A percentile compares a stretch with the other conserved stretches of the same genome.
Evolutionary conservation across 2,797 vertebrate genomes (phyloP).

Genomic region (Simalia tracyae): DNA sequence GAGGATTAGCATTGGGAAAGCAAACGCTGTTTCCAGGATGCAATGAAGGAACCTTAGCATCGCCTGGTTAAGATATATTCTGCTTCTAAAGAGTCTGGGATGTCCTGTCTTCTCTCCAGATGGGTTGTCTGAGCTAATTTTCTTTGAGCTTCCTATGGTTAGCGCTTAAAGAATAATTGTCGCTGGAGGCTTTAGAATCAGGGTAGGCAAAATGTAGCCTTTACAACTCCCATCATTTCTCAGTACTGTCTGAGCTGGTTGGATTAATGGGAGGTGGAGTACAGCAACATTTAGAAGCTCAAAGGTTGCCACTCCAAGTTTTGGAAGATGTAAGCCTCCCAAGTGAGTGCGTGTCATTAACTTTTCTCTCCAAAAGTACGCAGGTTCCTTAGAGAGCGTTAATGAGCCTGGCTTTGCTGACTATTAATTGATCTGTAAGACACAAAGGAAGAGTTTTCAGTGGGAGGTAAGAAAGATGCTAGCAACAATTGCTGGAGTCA

Average conservation of each 20-base stretch:
- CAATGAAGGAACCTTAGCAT: not conserved
- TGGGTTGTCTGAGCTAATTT: not conserved
- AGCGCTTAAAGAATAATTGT: not conserved
- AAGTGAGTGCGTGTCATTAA: not conserved
- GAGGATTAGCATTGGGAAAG: not conserved
- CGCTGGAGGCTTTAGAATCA: not conserved
- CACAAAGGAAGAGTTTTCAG: not conserved
- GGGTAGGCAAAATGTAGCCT: not conserved
- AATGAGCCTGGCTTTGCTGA: not conserved
- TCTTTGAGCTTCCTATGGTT: conserved; percentile 7
- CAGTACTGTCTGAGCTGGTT: not conserved
- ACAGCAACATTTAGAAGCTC: not conserved
- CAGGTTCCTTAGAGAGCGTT: not conserved
- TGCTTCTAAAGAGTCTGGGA: not conserved
- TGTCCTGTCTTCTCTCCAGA: not conserved
- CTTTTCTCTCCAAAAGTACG: not conserved
- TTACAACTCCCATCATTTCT: not conserved
- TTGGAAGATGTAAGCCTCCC: not conserved
- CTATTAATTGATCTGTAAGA: not conserved
- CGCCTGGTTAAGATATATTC: not conserved
- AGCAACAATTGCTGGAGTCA: not conserved
- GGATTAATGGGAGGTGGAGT: not conserved
- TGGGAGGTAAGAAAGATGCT: not conserved
- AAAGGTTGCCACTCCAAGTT: not conserved
- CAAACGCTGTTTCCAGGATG: not conserved